Percentiles rank a stretch among this genome's conserved stretches.
Conservation (phyloP, 2,113 vertebrate species). For the Cettia cetti region DNA sequence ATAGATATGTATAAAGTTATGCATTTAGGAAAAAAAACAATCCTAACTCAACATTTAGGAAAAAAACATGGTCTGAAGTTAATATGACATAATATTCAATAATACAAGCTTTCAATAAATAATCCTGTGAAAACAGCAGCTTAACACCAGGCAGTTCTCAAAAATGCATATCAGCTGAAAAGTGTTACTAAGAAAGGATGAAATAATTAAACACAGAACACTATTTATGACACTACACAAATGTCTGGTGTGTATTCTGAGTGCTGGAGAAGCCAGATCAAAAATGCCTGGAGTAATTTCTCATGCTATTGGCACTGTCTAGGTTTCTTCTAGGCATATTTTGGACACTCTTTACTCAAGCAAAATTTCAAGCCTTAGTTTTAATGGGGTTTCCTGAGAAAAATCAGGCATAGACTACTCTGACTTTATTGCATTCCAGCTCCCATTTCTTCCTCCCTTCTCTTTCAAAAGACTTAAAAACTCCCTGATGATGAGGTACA, state of each 20-base stretch:
- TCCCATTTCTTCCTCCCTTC: not conserved
- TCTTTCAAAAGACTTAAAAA: not conserved
- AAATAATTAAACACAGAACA: not conserved
- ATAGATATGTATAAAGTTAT: not conserved
- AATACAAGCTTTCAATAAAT: not conserved
- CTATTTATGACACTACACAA: not conserved
- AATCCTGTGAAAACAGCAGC: not conserved
- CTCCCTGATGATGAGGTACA: not conserved
- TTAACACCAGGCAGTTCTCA: not conserved
- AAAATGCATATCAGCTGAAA: not conserved
- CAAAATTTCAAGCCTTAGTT: not conserved
- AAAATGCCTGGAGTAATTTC: not conserved
- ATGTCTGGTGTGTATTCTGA: not conserved
- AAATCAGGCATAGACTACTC: not conserved
- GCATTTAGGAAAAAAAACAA: not conserved
- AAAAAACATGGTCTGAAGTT: not conserved
- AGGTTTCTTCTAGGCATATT: not conserved
- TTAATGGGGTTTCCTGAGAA: not conserved
- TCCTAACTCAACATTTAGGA: not conserved
- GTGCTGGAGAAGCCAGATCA: not conserved
- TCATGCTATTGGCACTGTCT: not conserved
- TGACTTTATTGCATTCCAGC: not conserved
- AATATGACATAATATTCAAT: not conserved
- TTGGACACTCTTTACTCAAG: not conserved
- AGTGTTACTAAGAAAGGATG: not conserved